These are phyloP conservation scores for Cerastis rubricosa DNA, from an alignment of 2,888 invertebrate genomes.

Conservation along the genomic window DNA sequence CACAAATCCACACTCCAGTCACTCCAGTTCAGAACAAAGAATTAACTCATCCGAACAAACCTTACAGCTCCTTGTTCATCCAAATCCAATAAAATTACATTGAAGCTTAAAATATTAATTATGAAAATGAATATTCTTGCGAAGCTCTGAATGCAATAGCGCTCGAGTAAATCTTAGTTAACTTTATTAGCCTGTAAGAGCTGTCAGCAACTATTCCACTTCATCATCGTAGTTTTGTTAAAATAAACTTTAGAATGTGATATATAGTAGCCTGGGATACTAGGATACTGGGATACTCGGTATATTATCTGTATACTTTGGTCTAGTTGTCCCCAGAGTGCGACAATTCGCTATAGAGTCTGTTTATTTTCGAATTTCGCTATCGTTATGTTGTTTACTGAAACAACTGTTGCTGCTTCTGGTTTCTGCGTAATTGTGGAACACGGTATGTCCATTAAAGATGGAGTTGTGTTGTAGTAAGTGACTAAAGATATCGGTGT, in stretches of 20 bases:
- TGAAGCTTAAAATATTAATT: constrained; percentile 45
- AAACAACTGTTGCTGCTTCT: constrained; percentile 25
- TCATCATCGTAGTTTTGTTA: constrained; percentile 55
- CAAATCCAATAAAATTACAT: constrained; percentile 25
- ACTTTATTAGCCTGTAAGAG: constrained; percentile 54
- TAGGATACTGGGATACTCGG: neutral
- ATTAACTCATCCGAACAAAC: neutral
- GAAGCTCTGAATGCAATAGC: constrained; percentile 29
- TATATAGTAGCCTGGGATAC: constrained; percentile 42
- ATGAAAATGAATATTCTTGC: constrained; percentile 42
- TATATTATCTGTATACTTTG: too few relatives aligned
- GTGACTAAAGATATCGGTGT: neutral
- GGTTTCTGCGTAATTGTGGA: constrained; percentile 12
- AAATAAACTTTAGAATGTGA: constrained; percentile 56
- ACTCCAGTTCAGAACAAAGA: neutral
- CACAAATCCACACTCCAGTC: neutral
- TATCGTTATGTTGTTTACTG: constrained; percentile 1
- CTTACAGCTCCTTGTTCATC: neutral
- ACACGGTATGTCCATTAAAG: neutral
- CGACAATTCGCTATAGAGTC: neutral
- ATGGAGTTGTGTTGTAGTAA: neutral
- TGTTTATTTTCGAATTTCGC: constrained; percentile 8
- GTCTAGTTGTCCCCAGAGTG: constrained; percentile 35
- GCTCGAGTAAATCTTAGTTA: constrained; percentile 54
- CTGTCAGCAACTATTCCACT: constrained; percentile 46